phyloP scores from a whole-genome alignment of 2,113 vertebrate species.

The Rana temporaria region DNA sequence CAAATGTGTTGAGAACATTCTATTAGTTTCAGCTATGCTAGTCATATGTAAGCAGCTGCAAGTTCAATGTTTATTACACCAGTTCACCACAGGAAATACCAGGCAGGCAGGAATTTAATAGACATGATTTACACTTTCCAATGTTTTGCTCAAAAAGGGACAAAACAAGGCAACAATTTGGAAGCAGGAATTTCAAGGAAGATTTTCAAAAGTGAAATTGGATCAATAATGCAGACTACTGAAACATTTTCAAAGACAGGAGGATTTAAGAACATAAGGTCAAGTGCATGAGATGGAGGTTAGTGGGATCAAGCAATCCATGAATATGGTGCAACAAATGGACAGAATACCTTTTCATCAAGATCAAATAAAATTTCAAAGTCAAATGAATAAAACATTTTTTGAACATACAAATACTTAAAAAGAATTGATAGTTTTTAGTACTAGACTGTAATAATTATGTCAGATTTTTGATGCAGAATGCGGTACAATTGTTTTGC shows the following conservation, averaged over 20 bases:
- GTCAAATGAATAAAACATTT: not conserved
- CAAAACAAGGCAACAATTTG: not conserved
- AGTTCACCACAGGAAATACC: not conserved
- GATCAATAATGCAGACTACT: conserved; percentile 36
- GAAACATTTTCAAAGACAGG: conserved; percentile 17
- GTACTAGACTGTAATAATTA: too few species aligned
- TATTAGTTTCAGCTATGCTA: not conserved
- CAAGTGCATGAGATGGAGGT: not conserved
- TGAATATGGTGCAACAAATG: not conserved
- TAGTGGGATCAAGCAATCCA: conserved; percentile 3
- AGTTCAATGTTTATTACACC: not conserved
- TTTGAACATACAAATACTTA: too few species aligned
- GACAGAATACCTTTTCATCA: not conserved
- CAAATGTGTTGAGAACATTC: not conserved
- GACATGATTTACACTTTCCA: conserved; percentile 14
- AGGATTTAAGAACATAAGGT: conserved; percentile 6
- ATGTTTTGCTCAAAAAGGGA: conserved; percentile 16
- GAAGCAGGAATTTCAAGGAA: conserved; percentile 24
- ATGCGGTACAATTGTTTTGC: too few species aligned
- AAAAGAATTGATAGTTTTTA: too few species aligned
- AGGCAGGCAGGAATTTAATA: not conserved
- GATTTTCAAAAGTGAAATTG: not conserved
- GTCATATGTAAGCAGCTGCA: not conserved
- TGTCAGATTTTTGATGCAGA: too few species aligned
- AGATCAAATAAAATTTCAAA: not conserved